phyloP scores from a whole-genome alignment of 1,140 invertebrate genomes.

The Drosophila setifemur region DNA sequence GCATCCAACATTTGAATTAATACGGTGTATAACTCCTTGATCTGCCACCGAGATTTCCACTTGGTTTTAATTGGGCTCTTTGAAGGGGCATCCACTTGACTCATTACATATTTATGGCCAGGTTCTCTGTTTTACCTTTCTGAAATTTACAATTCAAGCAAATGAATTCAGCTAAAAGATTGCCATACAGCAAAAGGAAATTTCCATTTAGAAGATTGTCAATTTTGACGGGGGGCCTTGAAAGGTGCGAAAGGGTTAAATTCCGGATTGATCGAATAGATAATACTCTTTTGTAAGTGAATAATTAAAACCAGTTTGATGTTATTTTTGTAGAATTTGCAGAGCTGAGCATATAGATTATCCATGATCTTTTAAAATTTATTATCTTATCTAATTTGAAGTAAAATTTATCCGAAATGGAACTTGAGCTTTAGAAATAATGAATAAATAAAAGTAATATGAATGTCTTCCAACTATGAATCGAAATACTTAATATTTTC shows the following conservation, averaged over 20 bases:
- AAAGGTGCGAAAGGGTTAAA: background rate
- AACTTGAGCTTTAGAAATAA: too few species aligned
- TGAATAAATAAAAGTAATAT: too few species aligned
- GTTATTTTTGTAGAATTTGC: too few species aligned
- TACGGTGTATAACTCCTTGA: conserved; percentile 20
- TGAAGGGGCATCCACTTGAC: conserved; percentile 38
- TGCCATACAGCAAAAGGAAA: conserved; percentile 2
- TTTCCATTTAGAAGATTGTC: conserved; percentile 27
- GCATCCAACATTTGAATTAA: conserved; percentile 10
- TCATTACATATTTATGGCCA: conserved; percentile 37
- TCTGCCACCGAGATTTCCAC: conserved; percentile 41
- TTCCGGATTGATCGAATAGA: conserved; percentile 4
- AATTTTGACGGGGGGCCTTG: background rate
- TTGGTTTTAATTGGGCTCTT: conserved; percentile 70
- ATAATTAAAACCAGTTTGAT: too few species aligned
- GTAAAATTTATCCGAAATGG: too few species aligned
- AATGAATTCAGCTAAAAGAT: conserved; percentile 28
- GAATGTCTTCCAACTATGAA: too few species aligned
- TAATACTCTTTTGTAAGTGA: conserved; percentile 4
- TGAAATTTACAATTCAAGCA: conserved; percentile 17
- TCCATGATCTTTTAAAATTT: too few species aligned
- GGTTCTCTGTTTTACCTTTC: background rate
- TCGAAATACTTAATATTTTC: too few species aligned
- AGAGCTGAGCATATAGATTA: too few species aligned
- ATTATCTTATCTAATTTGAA: too few species aligned